Conservation (phyloP, 2,888 invertebrate species). For the Amphimallon solstitiale region DNA sequence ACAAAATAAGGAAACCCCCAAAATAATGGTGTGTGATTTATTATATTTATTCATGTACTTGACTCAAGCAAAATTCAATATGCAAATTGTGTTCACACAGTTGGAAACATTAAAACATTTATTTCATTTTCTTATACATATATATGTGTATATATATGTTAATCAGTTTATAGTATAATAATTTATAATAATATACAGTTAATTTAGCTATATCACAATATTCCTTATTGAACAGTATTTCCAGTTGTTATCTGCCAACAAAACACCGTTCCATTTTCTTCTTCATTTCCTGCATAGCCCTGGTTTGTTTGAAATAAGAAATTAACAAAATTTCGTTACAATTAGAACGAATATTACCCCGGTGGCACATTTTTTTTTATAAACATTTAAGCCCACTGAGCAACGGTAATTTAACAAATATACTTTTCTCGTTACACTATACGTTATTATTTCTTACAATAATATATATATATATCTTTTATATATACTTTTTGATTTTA, state of each 20-base stretch:
- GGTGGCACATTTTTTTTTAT: slow-evolving; percentile 16
- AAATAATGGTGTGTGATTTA: too few relatives aligned
- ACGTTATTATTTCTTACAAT: too few relatives aligned
- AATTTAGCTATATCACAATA: slow-evolving; percentile 49
- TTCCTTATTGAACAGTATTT: slow-evolving; percentile 32
- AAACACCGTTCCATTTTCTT: slow-evolving; percentile 15
- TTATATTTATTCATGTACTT: too few relatives aligned
- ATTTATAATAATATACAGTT: slow-evolving; percentile 35
- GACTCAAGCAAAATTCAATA: too few relatives aligned
- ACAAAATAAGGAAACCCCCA: too few relatives aligned
- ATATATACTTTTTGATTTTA: not conserved
- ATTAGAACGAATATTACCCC: not conserved
- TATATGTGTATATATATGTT: too few relatives aligned
- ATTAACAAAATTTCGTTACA: not conserved
- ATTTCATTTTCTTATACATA: too few relatives aligned
- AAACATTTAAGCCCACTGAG: slow-evolving; percentile 33
- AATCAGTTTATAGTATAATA: too few relatives aligned
- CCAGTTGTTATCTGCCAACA: slow-evolving; percentile 20
- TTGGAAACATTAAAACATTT: too few relatives aligned
- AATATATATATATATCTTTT: not conserved
- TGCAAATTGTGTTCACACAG: too few relatives aligned
- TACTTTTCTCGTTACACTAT: slow-evolving; percentile 17
- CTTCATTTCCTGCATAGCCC: slow-evolving; percentile 18
- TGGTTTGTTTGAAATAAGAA: slow-evolving; percentile 12
- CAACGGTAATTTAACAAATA: slow-evolving; percentile 32